Percentiles rank a stretch among this genome's conserved stretches.
Evolutionary conservation across 2,113 vertebrate genomes (phyloP).

Genomic region (Pardalotus punctatus): DNA sequence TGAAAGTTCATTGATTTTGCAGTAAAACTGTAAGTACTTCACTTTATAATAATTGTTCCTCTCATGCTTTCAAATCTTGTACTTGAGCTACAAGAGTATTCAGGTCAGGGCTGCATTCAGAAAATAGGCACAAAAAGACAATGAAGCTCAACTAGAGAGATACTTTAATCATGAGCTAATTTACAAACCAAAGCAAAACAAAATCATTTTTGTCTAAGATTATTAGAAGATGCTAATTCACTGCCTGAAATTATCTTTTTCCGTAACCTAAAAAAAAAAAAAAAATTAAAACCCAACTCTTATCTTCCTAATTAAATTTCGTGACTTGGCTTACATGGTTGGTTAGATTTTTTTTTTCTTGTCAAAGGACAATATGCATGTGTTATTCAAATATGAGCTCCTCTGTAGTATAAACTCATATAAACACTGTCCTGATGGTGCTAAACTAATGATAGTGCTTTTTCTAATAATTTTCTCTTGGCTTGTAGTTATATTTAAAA

Average conservation of each 20-base stretch:
- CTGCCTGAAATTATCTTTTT: constrained; percentile 73
- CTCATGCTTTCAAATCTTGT: constrained; percentile 74
- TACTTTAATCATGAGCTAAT: constrained; percentile 85
- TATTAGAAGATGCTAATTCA: constrained; percentile 84
- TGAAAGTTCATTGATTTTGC: constrained; percentile 86
- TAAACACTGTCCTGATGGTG: constrained; percentile 31
- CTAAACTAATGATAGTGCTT: constrained; percentile 21
- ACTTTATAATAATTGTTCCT: constrained; percentile 82
- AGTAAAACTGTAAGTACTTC: constrained; percentile 82
- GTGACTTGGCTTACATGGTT: constrained; percentile 65
- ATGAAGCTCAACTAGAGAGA: constrained; percentile 75
- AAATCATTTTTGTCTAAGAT: constrained; percentile 80
- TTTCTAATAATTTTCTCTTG: constrained; percentile 7
- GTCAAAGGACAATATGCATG: constrained; percentile 50
- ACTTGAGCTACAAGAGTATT: constrained; percentile 77
- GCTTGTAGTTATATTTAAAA: constrained; percentile 48
- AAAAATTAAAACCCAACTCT: constrained; percentile 23
- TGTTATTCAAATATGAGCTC: constrained; percentile 67
- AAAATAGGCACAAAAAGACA: constrained; percentile 72
- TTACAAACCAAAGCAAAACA: constrained; percentile 85
- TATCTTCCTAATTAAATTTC: constrained; percentile 79
- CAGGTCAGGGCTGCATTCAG: constrained; percentile 75
- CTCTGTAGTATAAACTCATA: constrained; percentile 51
- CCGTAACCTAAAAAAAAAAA: constrained; percentile 9
- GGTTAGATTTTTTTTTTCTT: constrained; percentile 24